A percentile compares a stretch with the other conserved stretches of the same genome.
Evolutionary conservation across 2,888 invertebrate species (phyloP).

Genomic region (Standfussiana lucernea): DNA sequence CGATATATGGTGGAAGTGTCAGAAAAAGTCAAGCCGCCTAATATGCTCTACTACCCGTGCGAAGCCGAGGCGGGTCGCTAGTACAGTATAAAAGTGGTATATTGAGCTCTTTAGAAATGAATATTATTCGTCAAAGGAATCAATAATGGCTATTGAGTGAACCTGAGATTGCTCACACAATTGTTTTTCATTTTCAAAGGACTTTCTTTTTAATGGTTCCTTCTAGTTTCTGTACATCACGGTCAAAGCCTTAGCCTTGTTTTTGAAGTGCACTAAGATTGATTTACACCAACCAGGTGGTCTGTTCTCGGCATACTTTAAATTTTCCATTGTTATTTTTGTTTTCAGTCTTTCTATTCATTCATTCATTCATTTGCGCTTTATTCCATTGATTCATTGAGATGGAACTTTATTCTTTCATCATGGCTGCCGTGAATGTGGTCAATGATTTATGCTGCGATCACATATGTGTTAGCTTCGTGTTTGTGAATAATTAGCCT

Average conservation of each 20-base stretch:
- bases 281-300: constrained; percentile 61
- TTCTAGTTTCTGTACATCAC: constrained; percentile 35
- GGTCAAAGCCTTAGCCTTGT: constrained; percentile 33
- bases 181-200: no score
- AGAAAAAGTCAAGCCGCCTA: no score
- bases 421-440: neutral
- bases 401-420: constrained; percentile 12
- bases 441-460: neutral
- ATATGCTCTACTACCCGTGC: no score
- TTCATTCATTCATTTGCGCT: constrained; percentile 37
- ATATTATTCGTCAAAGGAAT: no score
- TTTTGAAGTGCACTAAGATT: constrained; percentile 61
- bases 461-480: neutral
- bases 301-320: constrained; percentile 57
- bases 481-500: neutral
- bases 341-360: constrained; percentile 41
- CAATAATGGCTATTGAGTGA: no score
- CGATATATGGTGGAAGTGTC: no score
- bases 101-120: neutral
- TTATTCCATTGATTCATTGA: constrained; percentile 37
- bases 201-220: no score
- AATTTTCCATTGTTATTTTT: constrained; percentile 50
- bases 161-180: no score
- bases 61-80: no score
- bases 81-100: neutral